Percentiles rank a stretch among this genome's conserved stretches.
Evolutionary conservation across 53 echinoderm and acorn worm species (phyloP).

Genomic region (Paelopatides confundens): DNA sequence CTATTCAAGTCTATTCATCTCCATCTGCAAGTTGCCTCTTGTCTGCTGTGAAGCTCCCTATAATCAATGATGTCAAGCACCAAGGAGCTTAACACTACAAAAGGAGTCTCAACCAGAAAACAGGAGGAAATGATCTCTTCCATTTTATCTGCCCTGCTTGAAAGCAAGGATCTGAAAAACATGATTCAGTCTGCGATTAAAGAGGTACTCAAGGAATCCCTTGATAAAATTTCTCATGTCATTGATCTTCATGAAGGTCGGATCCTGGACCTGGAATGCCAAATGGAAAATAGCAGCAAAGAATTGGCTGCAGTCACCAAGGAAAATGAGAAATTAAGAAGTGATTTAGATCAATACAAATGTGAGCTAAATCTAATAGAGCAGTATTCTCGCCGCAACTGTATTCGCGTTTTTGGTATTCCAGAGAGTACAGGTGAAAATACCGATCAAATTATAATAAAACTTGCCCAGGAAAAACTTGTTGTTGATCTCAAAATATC

Average conservation of each 20-base stretch:
- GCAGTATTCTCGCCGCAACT: background rate
- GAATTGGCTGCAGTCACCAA: background rate
- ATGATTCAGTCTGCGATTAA: background rate
- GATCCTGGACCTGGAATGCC: background rate
- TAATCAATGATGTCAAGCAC: too few relatives aligned
- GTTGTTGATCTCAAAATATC: too few relatives aligned
- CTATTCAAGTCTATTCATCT: background rate
- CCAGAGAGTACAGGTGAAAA: background rate
- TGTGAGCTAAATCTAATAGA: background rate
- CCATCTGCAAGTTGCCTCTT: background rate
- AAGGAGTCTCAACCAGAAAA: background rate
- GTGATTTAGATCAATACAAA: background rate
- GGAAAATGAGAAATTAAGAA: background rate
- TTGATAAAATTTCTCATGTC: background rate
- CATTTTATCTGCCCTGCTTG: background rate
- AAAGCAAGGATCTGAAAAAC: background rate
- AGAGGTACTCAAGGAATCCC: background rate
- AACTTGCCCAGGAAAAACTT: background rate
- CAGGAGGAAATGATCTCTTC: conserved; percentile 6
- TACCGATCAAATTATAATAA: background rate
- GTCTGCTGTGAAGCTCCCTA: too few relatives aligned
- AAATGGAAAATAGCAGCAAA: background rate
- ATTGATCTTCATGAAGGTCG: background rate
- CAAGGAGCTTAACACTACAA: too few relatives aligned
- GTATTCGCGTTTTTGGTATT: background rate